A percentile compares a stretch with the other conserved stretches of the same genome.
These are phyloP conservation scores for Tupaia chinensis DNA, from an alignment of 2,113 vertebrate species.

Conservation along the genomic window DNA sequence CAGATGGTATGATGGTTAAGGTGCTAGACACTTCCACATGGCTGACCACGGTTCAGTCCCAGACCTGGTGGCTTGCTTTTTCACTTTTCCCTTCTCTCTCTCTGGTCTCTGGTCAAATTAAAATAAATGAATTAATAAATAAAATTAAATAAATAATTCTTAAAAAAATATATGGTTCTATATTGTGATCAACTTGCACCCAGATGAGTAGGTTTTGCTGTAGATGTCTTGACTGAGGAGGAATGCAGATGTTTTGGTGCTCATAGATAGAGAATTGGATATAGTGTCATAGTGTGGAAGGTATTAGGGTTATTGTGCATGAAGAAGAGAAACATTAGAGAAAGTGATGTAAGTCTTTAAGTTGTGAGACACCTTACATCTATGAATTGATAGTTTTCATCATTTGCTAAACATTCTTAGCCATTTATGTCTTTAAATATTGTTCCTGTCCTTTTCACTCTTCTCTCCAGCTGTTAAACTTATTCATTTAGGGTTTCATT, in stretches of 20 bases:
- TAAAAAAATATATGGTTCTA: background rate
- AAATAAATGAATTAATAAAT: too few species aligned
- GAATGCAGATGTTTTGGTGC: background rate
- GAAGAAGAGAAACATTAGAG: background rate
- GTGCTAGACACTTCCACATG: too few species aligned
- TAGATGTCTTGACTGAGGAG: too few species aligned
- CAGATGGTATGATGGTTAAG: too few species aligned
- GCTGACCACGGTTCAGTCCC: too few species aligned
- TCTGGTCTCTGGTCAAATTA: too few species aligned
- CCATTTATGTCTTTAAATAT: slow-evolving; percentile 14
- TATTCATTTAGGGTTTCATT: background rate
- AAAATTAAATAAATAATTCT: too few species aligned
- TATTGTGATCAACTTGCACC: background rate
- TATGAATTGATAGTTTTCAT: background rate
- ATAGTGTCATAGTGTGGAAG: background rate
- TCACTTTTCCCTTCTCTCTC: too few species aligned
- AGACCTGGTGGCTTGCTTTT: too few species aligned
- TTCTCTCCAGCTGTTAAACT: slow-evolving; percentile 18
- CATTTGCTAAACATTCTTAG: slow-evolving; percentile 1
- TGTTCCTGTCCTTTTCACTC: background rate
- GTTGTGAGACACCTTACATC: background rate
- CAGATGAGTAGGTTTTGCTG: background rate
- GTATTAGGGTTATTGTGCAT: background rate
- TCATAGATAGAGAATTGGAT: background rate
- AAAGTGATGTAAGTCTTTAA: background rate